These are phyloP conservation scores for Labeo rohita DNA, from an alignment of 2,113 vertebrate genomes.

Conservation along the genomic window DNA sequence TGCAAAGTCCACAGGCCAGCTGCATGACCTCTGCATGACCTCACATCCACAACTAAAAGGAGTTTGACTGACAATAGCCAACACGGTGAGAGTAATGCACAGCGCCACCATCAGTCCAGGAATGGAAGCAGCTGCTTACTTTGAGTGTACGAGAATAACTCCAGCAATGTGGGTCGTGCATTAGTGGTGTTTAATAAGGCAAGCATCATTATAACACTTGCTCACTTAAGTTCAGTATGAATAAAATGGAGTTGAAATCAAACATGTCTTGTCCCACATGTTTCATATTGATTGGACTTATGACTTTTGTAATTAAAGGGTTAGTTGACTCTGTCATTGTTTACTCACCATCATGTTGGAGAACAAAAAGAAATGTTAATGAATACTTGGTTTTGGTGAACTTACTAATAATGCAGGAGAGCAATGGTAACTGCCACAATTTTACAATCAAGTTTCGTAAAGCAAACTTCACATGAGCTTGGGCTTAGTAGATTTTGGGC, in stretches of 20 bases:
- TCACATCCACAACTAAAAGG: neutral
- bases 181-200: neutral
- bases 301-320: neutral
- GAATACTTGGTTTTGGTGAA: neutral
- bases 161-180: neutral
- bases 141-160: neutral
- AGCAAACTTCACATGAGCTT: too few relatives aligned
- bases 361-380: neutral
- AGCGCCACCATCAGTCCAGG: conserved; percentile 47
- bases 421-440: neutral
- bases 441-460: neutral
- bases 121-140: neutral
- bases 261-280: neutral
- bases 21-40: conserved; percentile 4
- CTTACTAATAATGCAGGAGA: neutral
- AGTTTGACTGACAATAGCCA: neutral
- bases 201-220: neutral
- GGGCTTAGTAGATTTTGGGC: too few relatives aligned
- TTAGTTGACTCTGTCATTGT: neutral
- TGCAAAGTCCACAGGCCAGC: neutral
- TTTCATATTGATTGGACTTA: neutral
- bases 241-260: neutral
- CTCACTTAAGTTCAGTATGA: neutral
- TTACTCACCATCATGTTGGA: neutral
- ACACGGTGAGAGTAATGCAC: conserved; percentile 1